Evolutionary conservation across 2,113 vertebrate genomes (phyloP).

Genomic region (Campylorhamphus procurvoides): DNA sequence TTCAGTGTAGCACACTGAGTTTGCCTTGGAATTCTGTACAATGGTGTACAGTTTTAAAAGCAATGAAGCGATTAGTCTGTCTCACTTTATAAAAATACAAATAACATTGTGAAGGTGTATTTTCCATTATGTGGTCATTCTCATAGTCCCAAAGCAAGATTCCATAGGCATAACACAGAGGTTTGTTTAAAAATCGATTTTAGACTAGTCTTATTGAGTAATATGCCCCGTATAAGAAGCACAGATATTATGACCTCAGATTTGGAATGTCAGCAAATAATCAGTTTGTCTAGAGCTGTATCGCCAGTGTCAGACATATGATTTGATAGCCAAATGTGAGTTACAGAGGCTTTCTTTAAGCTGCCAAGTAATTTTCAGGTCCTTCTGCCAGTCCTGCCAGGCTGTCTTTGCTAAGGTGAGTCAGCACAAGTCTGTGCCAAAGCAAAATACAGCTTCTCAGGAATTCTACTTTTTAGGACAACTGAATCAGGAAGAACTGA

Average conservation of each 20-base stretch:
- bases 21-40: background rate
- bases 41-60: background rate
- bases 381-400: background rate
- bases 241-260: background rate
- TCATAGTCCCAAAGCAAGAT: background rate
- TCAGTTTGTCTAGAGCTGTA: constrained; percentile 31
- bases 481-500: background rate
- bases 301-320: background rate
- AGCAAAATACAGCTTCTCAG: background rate
- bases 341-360: background rate
- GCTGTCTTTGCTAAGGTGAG: background rate
- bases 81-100: background rate
- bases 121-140: background rate
- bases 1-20: background rate
- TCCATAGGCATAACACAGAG: background rate
- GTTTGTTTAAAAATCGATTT: background rate
- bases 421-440: background rate
- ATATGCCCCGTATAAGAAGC: background rate
- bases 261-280: background rate
- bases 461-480: background rate
- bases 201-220: background rate
- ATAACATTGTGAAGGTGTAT: background rate
- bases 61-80: background rate
- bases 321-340: background rate
- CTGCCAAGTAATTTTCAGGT: background rate